These are phyloP conservation scores for Sceliomorpha sp. DNA, from an alignment of 2,888 invertebrate species.

Conservation along the genomic window DNA sequence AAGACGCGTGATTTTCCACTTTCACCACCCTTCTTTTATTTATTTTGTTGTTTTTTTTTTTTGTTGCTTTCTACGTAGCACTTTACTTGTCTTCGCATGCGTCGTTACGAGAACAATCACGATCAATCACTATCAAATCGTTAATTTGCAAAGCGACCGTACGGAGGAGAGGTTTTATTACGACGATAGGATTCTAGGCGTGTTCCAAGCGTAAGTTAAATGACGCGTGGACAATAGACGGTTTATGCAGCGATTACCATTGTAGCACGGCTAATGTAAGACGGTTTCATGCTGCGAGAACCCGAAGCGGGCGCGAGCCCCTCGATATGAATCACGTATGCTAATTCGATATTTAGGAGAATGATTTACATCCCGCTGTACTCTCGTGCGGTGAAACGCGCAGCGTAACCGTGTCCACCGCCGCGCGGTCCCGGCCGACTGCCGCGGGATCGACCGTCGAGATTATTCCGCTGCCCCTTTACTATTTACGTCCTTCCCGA, in stretches of 20 bases:
- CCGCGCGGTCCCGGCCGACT: too few species aligned
- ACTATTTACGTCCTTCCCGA: conserved; percentile 21
- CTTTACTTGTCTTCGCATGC: conserved; percentile 17
- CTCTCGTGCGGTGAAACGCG: conserved; percentile 15
- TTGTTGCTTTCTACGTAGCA: neutral
- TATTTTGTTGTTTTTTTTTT: neutral
- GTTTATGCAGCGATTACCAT: conserved; percentile 43
- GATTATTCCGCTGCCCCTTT: conserved; percentile 31
- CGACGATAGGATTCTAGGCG: conserved; percentile 43
- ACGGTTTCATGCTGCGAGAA: conserved; percentile 22
- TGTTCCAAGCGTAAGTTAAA: conserved; percentile 46
- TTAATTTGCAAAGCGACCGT: conserved; percentile 35
- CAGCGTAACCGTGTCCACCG: conserved; percentile 19
- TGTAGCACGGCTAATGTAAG: conserved; percentile 27
- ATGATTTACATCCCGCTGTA: conserved; percentile 56
- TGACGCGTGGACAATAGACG: conserved; percentile 55
- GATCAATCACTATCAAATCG: conserved; percentile 44
- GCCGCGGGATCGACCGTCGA: too few species aligned
- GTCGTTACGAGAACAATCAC: conserved; percentile 37
- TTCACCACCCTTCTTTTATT: conserved; percentile 4
- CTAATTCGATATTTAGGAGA: conserved; percentile 60
- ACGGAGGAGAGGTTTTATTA: conserved; percentile 39
- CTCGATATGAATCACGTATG: conserved; percentile 58
- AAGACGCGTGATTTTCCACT: conserved; percentile 5
- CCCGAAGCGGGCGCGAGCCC: conserved; percentile 23